phyloP scores from a whole-genome alignment of 2,888 invertebrate genomes.

The Agrenia bidenticulata region DNA sequence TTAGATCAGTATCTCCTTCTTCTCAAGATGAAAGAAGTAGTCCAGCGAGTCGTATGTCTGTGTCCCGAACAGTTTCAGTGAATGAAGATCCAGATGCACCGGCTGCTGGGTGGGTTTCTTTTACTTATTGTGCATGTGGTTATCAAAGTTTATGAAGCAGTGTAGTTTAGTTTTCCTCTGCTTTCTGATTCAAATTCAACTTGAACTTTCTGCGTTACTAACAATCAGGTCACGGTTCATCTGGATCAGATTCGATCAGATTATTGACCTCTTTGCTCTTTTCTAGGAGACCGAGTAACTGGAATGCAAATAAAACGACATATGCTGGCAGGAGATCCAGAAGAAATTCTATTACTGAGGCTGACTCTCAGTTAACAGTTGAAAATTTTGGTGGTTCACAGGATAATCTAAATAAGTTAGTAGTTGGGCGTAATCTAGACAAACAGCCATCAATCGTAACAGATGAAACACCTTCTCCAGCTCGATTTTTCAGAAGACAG shows the following conservation, averaged over 20 bases:
- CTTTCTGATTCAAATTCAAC: too few relatives aligned
- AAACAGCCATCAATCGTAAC: conserved; percentile 63
- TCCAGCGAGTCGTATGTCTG: conserved; percentile 53
- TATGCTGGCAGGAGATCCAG: conserved; percentile 82
- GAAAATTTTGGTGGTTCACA: conserved; percentile 92
- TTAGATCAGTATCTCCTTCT: conserved; percentile 53
- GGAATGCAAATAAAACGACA: conserved; percentile 68
- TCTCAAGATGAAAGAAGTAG: conserved; percentile 53
- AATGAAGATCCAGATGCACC: conserved; percentile 55
- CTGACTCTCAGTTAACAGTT: conserved; percentile 79
- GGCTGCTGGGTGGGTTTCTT: too few relatives aligned
- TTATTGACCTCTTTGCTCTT: too few relatives aligned
- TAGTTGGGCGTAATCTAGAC: conserved; percentile 76
- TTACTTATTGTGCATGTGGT: too few relatives aligned
- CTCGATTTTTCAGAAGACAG: conserved; percentile 45
- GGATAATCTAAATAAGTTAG: conserved; percentile 75
- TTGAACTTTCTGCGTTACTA: too few relatives aligned
- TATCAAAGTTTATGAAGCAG: too few relatives aligned
- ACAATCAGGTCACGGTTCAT: too few relatives aligned
- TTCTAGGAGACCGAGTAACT: conserved; percentile 83
- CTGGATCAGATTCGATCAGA: too few relatives aligned
- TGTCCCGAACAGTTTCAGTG: conserved; percentile 43
- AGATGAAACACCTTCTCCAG: conserved; percentile 46
- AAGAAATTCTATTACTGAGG: conserved; percentile 76
- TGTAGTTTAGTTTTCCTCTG: too few relatives aligned